A percentile compares a stretch with the other conserved stretches of the same genome.
Evolutionary conservation across 2,113 vertebrate species (phyloP).

Genomic region (Carassius auratus): DNA sequence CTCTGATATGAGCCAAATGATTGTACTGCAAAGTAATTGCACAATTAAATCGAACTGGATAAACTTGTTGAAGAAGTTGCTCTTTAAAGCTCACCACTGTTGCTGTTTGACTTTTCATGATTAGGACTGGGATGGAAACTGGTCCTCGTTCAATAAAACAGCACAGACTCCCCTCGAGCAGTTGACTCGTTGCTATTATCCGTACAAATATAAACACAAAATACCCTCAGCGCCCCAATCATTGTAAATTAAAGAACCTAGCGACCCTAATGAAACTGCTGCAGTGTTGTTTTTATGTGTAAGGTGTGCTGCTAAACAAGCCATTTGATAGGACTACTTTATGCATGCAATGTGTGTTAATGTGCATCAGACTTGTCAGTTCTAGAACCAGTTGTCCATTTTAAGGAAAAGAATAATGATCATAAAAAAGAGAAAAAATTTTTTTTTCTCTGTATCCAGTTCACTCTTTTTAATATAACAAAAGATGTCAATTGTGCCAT

Average conservation of each 20-base stretch:
- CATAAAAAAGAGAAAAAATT: not conserved
- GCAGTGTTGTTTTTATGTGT: constrained; percentile 64
- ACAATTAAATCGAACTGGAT: constrained; percentile 60
- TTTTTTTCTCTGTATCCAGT: not conserved
- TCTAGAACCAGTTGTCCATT: not conserved
- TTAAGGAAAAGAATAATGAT: not conserved
- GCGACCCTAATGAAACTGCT: constrained; percentile 71
- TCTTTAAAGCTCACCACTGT: constrained; percentile 31
- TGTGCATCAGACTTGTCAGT: not conserved
- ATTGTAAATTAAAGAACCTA: constrained; percentile 75
- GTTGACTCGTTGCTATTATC: constrained; percentile 43
- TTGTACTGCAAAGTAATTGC: constrained; percentile 64
- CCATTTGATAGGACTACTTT: constrained; percentile 63
- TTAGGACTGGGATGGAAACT: constrained; percentile 49
- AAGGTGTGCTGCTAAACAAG: constrained; percentile 64
- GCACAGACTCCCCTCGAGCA: constrained; percentile 31
- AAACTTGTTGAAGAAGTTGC: constrained; percentile 43
- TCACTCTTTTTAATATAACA: not conserved
- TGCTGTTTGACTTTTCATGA: constrained; percentile 25
- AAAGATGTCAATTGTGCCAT: not conserved
- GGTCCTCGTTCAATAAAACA: constrained; percentile 28
- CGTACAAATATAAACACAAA: constrained; percentile 41
- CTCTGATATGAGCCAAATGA: constrained; percentile 61
- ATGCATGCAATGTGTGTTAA: not conserved
- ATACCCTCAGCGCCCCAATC: constrained; percentile 66